Evolutionary conservation across 2,888 invertebrate genomes (phyloP), one percentile per base, ranked within the genome.

Genomic region (Lycophotia porphyrea): DNA sequence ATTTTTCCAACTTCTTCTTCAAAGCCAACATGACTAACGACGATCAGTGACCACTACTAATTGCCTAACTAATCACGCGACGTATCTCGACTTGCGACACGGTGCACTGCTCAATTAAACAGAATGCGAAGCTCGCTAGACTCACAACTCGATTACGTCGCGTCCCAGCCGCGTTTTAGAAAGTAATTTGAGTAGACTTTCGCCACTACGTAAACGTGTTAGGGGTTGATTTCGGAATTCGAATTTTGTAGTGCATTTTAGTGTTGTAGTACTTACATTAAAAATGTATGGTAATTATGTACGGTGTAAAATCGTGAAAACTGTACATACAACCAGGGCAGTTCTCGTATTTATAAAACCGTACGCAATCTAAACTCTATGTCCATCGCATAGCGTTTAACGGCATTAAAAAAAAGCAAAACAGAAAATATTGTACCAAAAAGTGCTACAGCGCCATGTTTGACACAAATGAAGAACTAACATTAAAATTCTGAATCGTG

Each of bases 181-280:
- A 90, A 91, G 91, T 93, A 93, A 93, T 91, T 91, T 88, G 87
- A 89, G 88, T 88, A 86, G 92, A 93, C 92, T 90, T 90, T 89
- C 85, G 81, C 89, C 78, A 78, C 84, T 79, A 79, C 77, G 85
- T 88, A 89, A 90, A 86, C 74, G 68, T 85, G 88, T 90, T 90
- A 91, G 80, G 80, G 87, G 86, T 78, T 82, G 77, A 86, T 86
- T 81, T 86, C 73, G 76, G 69, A 82, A 87, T 86, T 88, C 73
- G 64, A 86, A 84, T 86, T 84, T 78, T 55, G 78, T 55, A 64
- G 47, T 68, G 74, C 77, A 68, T 78, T 84, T 77, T 61, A 71
- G 52, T 36, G 31, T 65, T 66, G 61, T 27, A 55, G 44, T 63
- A 39, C 39, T 63, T 27, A n/a, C n/a, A 66, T 36, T 13, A 64